Conservation (phyloP, 2,113 vertebrate species). For the Cercocebus atys region DNA sequence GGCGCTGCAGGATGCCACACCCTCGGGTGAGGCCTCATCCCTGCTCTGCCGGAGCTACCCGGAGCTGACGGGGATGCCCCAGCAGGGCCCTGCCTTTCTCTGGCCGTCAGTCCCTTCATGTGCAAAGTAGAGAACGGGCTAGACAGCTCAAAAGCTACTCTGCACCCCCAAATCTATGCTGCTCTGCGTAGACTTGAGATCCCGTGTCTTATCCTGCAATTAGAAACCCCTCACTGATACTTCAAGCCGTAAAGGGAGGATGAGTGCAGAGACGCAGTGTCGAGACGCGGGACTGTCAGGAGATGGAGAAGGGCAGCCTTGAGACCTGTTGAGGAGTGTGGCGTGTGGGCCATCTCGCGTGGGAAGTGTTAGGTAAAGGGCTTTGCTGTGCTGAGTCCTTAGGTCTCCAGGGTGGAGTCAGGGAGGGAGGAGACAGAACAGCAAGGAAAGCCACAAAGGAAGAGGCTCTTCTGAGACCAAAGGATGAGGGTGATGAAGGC, state of each 20-base stretch:
- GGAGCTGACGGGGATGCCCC: accelerated
- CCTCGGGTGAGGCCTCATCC: not conserved
- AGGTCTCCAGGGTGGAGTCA: not conserved
- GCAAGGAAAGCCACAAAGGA: not conserved
- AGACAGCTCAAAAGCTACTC: not conserved
- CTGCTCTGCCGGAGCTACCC: accelerated
- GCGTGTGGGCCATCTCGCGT: accelerated
- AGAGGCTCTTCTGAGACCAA: accelerated
- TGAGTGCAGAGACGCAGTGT: accelerated
- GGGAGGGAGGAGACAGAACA: accelerated
- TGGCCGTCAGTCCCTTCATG: accelerated
- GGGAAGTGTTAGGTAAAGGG: not conserved
- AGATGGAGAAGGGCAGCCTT: not conserved
- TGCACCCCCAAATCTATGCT: accelerated
- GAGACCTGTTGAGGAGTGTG: no score
- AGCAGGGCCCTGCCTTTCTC: not conserved
- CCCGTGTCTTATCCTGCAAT: not conserved
- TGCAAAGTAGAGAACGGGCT: accelerated
- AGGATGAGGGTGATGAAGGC: not conserved
- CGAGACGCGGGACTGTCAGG: accelerated
- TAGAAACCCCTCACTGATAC: not conserved
- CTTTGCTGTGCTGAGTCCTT: no score
- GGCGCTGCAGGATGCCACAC: not conserved
- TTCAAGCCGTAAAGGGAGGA: not conserved
- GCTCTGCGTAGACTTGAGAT: accelerated